Percentiles rank a stretch among this genome's conserved stretches.
These are phyloP conservation scores for Cyprinus carpio DNA, from an alignment of 2,113 vertebrate genomes.

Conservation along the genomic window DNA sequence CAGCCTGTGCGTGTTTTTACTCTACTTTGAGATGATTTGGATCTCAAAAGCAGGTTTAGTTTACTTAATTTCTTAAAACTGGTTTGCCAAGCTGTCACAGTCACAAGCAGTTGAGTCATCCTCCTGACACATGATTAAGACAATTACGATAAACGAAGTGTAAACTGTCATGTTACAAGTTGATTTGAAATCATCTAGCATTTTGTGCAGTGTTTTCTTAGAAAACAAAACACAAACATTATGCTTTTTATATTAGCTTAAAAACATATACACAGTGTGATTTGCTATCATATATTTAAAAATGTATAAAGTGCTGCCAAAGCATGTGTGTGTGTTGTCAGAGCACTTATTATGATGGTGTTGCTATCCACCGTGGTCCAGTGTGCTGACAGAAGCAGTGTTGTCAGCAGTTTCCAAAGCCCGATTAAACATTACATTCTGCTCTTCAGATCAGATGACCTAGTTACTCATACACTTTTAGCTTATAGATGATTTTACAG, in stretches of 20 bases:
- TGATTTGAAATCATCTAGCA: background rate
- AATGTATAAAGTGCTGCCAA: background rate
- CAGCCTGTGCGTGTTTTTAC: background rate
- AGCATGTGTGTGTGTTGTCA: background rate
- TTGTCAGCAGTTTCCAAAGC: slow-evolving; percentile 50
- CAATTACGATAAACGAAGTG: background rate
- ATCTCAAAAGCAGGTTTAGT: background rate
- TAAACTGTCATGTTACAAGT: background rate
- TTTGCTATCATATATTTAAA: background rate
- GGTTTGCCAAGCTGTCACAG: background rate
- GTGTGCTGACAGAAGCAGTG: slow-evolving; percentile 45
- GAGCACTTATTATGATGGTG: slow-evolving; percentile 13
- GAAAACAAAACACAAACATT: background rate
- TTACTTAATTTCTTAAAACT: background rate
- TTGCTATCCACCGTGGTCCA: slow-evolving; percentile 24
- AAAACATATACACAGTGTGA: background rate
- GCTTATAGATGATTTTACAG: slow-evolving; percentile 47
- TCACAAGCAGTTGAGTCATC: background rate
- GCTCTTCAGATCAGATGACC: slow-evolving; percentile 37
- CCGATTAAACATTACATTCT: slow-evolving; percentile 37
- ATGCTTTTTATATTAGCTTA: background rate
- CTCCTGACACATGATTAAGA: background rate
- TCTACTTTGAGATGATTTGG: background rate
- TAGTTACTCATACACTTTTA: slow-evolving; percentile 16
- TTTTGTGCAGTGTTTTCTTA: background rate